Percentiles rank a stretch among this genome's conserved stretches.
These are phyloP conservation scores for Abrostola triplasia DNA, from an alignment of 2,888 invertebrate genomes.

Conservation along the genomic window DNA sequence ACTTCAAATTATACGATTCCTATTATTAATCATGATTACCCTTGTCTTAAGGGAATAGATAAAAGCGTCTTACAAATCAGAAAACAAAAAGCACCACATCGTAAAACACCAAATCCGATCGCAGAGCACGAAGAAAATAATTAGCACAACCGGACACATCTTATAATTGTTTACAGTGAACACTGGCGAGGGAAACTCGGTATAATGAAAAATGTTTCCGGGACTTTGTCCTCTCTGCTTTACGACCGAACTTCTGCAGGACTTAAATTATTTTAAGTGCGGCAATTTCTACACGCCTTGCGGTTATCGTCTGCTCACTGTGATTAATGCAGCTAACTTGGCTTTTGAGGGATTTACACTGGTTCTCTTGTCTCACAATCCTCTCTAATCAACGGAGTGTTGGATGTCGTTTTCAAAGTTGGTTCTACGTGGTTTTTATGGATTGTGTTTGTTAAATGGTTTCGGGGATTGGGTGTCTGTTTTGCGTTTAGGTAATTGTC, in stretches of 20 bases:
- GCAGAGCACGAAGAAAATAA: conserved; percentile 60
- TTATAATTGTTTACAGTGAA: conserved; percentile 82
- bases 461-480: conserved; percentile 16
- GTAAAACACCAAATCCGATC: conserved; percentile 27
- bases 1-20: too few relatives aligned
- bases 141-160: conserved; percentile 74
- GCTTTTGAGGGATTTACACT: conserved; percentile 61
- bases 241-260: conserved; percentile 79
- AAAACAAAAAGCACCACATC: conserved; percentile 3
- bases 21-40: too few relatives aligned
- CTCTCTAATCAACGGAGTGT: conserved; percentile 46
- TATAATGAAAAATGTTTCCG: conserved; percentile 84
- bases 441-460: conserved; percentile 3
- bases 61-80: neutral
- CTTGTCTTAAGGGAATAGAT: too few relatives aligned
- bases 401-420: conserved; percentile 18
- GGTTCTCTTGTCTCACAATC: conserved; percentile 43
- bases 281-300: conserved; percentile 79
- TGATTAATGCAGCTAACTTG: conserved; percentile 74
- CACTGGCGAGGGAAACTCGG: conserved; percentile 65
- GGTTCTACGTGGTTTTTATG: neutral
- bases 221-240: conserved; percentile 81
- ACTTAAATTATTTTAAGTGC: conserved; percentile 85
- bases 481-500: conserved; percentile 4
- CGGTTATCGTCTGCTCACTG: conserved; percentile 78